Base-by-base conservation (phyloP, 2,888 invertebrate species). In the Drosophila algonquin region DNA sequence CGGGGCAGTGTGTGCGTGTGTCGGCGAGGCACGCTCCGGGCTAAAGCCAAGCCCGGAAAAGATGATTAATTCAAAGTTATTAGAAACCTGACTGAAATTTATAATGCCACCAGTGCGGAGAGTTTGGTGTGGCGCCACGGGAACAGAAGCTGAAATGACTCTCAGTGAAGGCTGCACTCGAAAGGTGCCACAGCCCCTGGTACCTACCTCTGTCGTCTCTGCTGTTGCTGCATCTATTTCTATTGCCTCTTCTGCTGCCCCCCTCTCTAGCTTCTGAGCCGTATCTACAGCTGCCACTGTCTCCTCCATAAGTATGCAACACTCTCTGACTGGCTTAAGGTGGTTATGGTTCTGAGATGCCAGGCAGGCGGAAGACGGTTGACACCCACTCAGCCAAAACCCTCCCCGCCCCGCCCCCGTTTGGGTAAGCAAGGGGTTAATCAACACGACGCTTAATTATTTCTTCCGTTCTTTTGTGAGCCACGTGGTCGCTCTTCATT, bases 31-130 rank as follows among this genome's bases (percentile, higher is more conserved):
- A 67, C 67, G 45, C 65, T 67, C 65, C 55, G 54, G 45, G 27
- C 55, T 45, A 75, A 73, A 75, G 40, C 40, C 63, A 69, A 84
- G 64, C 57, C 87, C 90, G 91, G 90, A 91, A 91, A 90, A 91
- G 91, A 91, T 91, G 92, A 91, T 91, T 92, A 92, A 92, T 91
- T 91, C 91, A 89, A 90, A 91, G 91, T 92, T 92, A 91, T 92
- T 91, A 91, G 92, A 92, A 91, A 91, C 92, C 91, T 91, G 92
- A 92, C 92, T 91, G 88, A 91, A 91, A 92, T 92, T 91, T 91
- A 91, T 91, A 92, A 92, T 92, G 86, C 88, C 73, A 51, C 45
- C 50, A 44, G 63, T 2, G 7, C 7, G 0, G 40, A 4, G 3
- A 14, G 27, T 27, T 1, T 27, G 40, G 40, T 6, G 14, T 14